Evolutionary conservation across 2,888 invertebrate species (phyloP).

Genomic region (Carabus problematicus): DNA sequence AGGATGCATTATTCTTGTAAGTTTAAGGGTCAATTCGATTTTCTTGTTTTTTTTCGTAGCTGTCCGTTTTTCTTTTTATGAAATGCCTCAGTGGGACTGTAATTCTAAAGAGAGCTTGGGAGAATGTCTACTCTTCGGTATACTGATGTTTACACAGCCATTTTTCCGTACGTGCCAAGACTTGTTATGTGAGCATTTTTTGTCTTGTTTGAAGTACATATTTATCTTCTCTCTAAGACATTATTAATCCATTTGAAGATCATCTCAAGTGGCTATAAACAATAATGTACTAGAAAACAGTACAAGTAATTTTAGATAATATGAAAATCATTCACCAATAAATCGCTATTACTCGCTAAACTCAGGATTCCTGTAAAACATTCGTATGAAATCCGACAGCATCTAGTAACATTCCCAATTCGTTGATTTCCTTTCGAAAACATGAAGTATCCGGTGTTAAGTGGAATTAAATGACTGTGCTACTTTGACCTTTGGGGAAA

Average conservation of each 20-base stretch:
- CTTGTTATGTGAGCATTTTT: slow-evolving; percentile 31
- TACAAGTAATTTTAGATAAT: no score
- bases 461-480: no score
- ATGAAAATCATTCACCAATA: no score
- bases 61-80: slow-evolving; percentile 30
- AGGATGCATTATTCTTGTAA: neutral
- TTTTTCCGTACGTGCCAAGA: slow-evolving; percentile 27
- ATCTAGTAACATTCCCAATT: no score
- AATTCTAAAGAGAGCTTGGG: slow-evolving; percentile 5
- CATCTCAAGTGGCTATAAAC: no score
- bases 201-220: slow-evolving; percentile 21
- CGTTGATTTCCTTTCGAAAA: no score
- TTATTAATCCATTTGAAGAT: slow-evolving; percentile 8
- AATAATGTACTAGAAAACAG: no score
- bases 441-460: no score
- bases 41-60: neutral
- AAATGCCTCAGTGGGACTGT: slow-evolving; percentile 19
- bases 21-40: neutral
- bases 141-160: slow-evolving; percentile 28
- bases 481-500: neutral
- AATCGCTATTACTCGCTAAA: no score
- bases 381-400: no score
- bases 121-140: slow-evolving; percentile 18
- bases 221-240: slow-evolving; percentile 23
- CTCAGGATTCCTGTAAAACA: no score